Conservation (phyloP, 2,797 vertebrate genomes). For the Parotocinclus haroldoi region DNA sequence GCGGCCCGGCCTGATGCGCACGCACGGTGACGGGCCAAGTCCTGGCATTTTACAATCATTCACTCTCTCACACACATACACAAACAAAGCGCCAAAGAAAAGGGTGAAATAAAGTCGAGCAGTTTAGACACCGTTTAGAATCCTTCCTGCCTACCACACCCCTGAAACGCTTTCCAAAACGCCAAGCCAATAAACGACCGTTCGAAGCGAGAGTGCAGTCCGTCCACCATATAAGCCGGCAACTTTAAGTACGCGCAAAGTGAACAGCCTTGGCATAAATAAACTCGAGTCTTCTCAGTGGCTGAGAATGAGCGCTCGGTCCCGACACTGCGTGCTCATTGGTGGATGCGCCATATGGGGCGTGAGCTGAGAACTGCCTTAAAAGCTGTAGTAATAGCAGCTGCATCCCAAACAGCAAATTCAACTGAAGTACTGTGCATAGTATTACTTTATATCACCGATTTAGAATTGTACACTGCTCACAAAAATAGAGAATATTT, state of each 20-base stretch:
- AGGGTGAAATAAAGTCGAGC: constrained; percentile 39
- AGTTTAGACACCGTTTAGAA: constrained; percentile 6
- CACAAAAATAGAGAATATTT: no score
- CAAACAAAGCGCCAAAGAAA: constrained; percentile 5
- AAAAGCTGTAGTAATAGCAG: constrained; percentile 33
- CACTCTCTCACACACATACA: neutral
- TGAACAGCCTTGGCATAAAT: constrained; percentile 57
- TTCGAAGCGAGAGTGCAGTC: constrained; percentile 30
- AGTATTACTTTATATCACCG: no score
- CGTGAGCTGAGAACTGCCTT: constrained; percentile 63
- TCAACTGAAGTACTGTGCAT: no score
- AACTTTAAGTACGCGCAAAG: constrained; percentile 62
- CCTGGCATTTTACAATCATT: constrained; percentile 60
- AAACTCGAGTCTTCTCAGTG: constrained; percentile 52
- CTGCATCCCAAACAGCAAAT: neutral
- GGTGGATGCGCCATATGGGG: constrained; percentile 62
- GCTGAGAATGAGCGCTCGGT: constrained; percentile 56
- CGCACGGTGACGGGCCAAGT: constrained; percentile 57
- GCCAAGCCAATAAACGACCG: neutral
- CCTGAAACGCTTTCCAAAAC: neutral
- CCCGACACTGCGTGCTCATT: constrained; percentile 59
- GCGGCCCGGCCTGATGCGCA: constrained; percentile 59
- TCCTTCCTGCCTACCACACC: neutral
- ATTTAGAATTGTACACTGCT: no score
- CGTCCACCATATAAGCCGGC: constrained; percentile 45